phyloP scores from a whole-genome alignment of 2,113 vertebrate species.

The Periophthalmus modestus region DNA sequence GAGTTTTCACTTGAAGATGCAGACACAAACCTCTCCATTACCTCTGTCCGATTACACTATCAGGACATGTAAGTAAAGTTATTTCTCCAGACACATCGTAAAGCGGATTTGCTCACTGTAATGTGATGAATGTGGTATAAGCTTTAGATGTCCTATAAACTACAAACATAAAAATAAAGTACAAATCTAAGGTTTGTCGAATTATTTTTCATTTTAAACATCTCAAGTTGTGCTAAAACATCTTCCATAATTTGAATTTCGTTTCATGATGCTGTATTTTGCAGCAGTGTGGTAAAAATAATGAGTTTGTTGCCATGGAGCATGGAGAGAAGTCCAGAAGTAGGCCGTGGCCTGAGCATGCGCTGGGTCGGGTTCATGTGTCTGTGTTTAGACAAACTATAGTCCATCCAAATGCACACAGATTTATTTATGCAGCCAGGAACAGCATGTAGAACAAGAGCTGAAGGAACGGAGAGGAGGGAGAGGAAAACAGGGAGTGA shows the following conservation, averaged over 20 bases:
- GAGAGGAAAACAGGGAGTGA: neutral
- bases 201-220: too few relatives aligned
- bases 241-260: constrained; percentile 1
- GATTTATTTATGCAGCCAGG: constrained; percentile 75
- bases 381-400: constrained; percentile 64
- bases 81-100: too few relatives aligned
- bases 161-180: too few relatives aligned
- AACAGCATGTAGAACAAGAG: constrained; percentile 70
- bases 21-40: too few relatives aligned
- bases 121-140: too few relatives aligned
- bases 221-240: too few relatives aligned
- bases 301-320: neutral
- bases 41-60: too few relatives aligned
- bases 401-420: constrained; percentile 62
- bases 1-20: too few relatives aligned
- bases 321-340: constrained; percentile 42
- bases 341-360: constrained; percentile 54
- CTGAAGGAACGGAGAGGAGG: constrained; percentile 44
- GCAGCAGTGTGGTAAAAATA: constrained; percentile 9
- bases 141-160: too few relatives aligned
- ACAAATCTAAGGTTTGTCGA: too few relatives aligned
- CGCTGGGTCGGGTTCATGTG: constrained; percentile 69
- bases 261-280: neutral
- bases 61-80: too few relatives aligned
- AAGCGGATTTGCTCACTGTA: too few relatives aligned